Conservation (phyloP, 2,797 vertebrate species). For the Pangasius djambal region DNA sequence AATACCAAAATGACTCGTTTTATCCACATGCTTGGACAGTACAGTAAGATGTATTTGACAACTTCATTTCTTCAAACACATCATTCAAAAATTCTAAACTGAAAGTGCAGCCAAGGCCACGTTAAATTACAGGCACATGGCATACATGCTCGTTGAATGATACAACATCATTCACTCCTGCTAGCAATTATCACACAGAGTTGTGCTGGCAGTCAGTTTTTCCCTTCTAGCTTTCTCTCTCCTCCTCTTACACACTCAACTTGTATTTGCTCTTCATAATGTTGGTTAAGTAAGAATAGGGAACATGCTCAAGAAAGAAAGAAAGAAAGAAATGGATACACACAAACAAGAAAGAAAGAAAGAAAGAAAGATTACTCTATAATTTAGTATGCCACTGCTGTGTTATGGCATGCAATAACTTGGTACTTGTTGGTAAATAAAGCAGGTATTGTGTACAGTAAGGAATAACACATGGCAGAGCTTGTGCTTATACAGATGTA, state of each 20-base stretch:
- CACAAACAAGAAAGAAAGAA: neutral
- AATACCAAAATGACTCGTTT: neutral
- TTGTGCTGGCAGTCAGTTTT: neutral
- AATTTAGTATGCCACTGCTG: no score
- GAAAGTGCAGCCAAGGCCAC: neutral
- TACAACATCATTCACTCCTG: slow-evolving; percentile 27
- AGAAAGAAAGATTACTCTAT: neutral
- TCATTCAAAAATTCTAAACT: neutral
- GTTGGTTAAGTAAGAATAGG: neutral
- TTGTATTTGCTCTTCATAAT: neutral
- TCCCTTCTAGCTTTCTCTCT: neutral
- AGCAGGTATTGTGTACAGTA: no score
- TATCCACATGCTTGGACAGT: neutral
- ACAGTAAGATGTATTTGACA: neutral
- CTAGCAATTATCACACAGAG: slow-evolving; percentile 35
- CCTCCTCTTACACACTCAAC: neutral
- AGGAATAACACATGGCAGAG: no score
- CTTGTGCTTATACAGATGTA: no score
- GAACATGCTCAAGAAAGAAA: neutral
- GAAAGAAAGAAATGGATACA: neutral
- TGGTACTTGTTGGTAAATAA: no score
- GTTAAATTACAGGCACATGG: neutral
- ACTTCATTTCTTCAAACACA: neutral
- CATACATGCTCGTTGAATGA: neutral
- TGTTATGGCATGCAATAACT: no score